Conservation (phyloP, 2,113 vertebrate species). For the Aplodontia rufa region DNA sequence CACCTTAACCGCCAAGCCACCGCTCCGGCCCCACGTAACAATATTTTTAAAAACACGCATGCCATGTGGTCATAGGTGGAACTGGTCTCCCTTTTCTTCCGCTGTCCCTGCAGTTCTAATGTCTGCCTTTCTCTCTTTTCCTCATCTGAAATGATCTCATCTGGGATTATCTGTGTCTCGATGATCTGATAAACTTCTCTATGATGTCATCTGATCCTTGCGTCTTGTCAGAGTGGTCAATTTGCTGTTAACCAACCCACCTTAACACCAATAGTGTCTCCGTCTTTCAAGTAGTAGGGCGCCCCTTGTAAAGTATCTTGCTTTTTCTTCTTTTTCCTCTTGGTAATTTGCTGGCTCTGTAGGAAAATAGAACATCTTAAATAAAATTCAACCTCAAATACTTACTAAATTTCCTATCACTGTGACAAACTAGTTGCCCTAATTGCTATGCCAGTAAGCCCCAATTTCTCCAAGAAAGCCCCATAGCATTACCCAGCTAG, state of each 20-base stretch:
- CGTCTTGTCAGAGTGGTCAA: neutral
- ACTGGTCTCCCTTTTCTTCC: neutral
- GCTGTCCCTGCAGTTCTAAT: neutral
- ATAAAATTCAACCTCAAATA: neutral
- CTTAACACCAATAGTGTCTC: conserved; percentile 93
- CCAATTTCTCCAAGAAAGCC: neutral
- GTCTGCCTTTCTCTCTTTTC: neutral
- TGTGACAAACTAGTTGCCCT: neutral
- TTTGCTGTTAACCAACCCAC: conserved; percentile 72
- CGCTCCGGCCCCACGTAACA: neutral
- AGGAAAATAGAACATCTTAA: conserved; percentile 50
- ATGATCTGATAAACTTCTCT: neutral
- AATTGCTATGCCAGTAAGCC: neutral
- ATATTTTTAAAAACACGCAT: neutral
- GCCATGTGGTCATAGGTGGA: neutral
- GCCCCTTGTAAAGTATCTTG: conserved; percentile 89
- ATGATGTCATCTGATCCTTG: neutral
- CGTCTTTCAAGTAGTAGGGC: conserved; percentile 93
- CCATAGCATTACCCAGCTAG: conserved; percentile 88
- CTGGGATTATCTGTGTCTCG: neutral
- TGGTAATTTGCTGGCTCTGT: conserved; percentile 92
- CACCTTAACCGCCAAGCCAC: no score
- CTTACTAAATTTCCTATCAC: neutral
- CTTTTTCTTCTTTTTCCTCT: conserved; percentile 94
- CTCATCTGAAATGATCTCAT: neutral